Evolutionary conservation across 2,888 invertebrate species (phyloP).

Genomic region (Drosophila yooni): DNA sequence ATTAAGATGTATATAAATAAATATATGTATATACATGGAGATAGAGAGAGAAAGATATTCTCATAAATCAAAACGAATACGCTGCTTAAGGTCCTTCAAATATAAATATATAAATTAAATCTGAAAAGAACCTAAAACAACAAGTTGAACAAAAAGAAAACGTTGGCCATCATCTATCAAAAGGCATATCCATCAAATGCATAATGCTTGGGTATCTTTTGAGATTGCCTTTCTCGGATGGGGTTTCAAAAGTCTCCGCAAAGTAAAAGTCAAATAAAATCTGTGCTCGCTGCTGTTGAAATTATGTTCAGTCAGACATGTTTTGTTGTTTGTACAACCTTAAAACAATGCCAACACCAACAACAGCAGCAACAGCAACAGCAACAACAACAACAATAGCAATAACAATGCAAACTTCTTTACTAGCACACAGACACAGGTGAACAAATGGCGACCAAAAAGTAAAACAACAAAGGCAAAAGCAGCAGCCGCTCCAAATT

Average conservation of each 20-base stretch:
- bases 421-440: slow-evolving; percentile 54
- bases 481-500: slow-evolving; percentile 50
- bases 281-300: slow-evolving; percentile 39
- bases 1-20: not conserved
- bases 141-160: slow-evolving; percentile 1
- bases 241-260: slow-evolving; percentile 40
- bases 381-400: slow-evolving; percentile 35
- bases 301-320: slow-evolving; percentile 53
- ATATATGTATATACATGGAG: not conserved
- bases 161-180: slow-evolving; percentile 21
- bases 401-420: slow-evolving; percentile 58
- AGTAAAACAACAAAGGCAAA: slow-evolving; percentile 50
- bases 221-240: slow-evolving; percentile 27
- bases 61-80: slow-evolving; percentile 7
- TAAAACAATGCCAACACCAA: slow-evolving; percentile 49
- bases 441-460: slow-evolving; percentile 63
- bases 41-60: not conserved
- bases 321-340: slow-evolving; percentile 59
- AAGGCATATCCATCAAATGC: slow-evolving; percentile 40
- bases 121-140: slow-evolving; percentile 28
- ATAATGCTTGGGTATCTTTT: slow-evolving; percentile 24
- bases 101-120: slow-evolving; percentile 6
- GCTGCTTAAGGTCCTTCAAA: not conserved
- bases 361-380: slow-evolving; percentile 33
- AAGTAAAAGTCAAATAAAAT: slow-evolving; percentile 63